Evolutionary conservation across 1,140 invertebrate species (phyloP).

Genomic region (Adelges cooleyi): DNA sequence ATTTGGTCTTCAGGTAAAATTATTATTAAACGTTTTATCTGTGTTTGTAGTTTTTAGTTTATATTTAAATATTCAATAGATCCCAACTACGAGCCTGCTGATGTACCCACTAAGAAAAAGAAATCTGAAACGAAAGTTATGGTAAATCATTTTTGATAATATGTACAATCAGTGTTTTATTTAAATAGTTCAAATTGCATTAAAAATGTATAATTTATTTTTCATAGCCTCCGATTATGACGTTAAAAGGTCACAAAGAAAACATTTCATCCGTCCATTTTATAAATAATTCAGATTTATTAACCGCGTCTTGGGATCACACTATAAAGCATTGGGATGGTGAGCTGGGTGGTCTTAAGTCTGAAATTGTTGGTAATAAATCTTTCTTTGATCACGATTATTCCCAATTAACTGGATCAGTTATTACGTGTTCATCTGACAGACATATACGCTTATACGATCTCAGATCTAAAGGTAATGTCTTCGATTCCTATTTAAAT

Average conservation of each 20-base stretch:
- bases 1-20: conserved; percentile 57
- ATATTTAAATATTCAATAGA: background rate
- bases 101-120: background rate
- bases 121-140: conserved; percentile 13
- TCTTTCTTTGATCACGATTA: conserved; percentile 79
- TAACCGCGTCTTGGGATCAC: conserved; percentile 91
- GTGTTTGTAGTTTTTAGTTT: background rate
- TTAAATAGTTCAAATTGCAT: no score
- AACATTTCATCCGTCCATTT: conserved; percentile 73
- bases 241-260: conserved; percentile 85
- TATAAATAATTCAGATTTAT: conserved; percentile 60
- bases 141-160: background rate
- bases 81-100: background rate
- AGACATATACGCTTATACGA: conserved; percentile 77
- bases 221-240: conserved; percentile 67
- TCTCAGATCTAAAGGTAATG: conserved; percentile 70
- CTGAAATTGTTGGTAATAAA: conserved; percentile 76
- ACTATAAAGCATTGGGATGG: conserved; percentile 90
- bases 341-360: conserved; percentile 66
- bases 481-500: background rate
- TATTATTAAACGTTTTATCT: background rate
- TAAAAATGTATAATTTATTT: conserved; percentile 25
- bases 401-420: conserved; percentile 57
- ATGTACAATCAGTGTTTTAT: background rate
- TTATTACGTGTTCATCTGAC: conserved; percentile 82